Evolutionary conservation across 2,797 vertebrate species (phyloP).

Genomic region (Gymnocypris eckloni): DNA sequence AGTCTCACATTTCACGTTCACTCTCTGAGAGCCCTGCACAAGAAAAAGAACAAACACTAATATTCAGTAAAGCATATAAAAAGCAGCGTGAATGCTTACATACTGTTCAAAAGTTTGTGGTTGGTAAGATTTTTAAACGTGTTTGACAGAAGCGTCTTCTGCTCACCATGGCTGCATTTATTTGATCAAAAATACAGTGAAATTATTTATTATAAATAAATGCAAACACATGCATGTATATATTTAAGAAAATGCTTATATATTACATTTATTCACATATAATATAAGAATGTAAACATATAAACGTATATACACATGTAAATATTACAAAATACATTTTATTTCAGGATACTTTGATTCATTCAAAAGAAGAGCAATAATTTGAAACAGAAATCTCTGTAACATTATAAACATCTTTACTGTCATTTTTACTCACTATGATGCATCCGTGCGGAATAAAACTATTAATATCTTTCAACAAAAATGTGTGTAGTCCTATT

Average conservation of each 20-base stretch:
- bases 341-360: not conserved
- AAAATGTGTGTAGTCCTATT: not conserved
- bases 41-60: constrained; percentile 5
- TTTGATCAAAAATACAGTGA: too few species aligned
- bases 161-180: too few species aligned
- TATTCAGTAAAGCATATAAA: not conserved
- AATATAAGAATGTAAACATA: too few species aligned
- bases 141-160: too few species aligned
- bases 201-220: too few species aligned
- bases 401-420: not conserved
- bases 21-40: constrained; percentile 56
- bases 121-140: too few species aligned
- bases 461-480: not conserved
- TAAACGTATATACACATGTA: too few species aligned
- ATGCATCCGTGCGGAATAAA: not conserved
- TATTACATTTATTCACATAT: too few species aligned
- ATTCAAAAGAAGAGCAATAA: not conserved
- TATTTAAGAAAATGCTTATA: too few species aligned
- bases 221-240: too few species aligned
- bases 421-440: not conserved
- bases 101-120: not conserved
- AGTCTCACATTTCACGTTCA: constrained; percentile 58
- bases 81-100: not conserved
- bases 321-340: not conserved
- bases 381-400: not conserved